A percentile compares a stretch with the other conserved stretches of the same genome.
Evolutionary conservation across 1,140 invertebrate species (phyloP).

Genomic region (Bombus fervidus): DNA sequence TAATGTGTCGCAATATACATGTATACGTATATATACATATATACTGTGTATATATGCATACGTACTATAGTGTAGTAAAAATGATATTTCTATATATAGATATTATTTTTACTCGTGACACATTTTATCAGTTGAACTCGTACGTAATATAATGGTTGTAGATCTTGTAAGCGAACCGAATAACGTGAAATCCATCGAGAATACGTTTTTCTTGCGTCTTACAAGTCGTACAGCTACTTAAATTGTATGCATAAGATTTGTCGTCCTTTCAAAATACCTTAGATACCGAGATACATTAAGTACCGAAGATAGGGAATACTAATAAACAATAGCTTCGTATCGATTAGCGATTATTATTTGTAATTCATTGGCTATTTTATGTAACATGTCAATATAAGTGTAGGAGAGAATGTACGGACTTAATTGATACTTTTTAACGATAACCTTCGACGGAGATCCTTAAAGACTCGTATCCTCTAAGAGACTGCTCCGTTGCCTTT

Average conservation of each 20-base stretch:
- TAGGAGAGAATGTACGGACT: constrained; percentile 69
- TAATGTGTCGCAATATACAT: constrained; percentile 10
- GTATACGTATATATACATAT: too few relatives aligned
- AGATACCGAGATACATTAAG: constrained; percentile 41
- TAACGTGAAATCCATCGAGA: background rate
- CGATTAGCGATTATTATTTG: constrained; percentile 67
- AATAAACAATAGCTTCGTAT: constrained; percentile 62
- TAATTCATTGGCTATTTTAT: constrained; percentile 69
- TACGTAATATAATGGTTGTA: constrained; percentile 8
- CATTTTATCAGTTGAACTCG: constrained; percentile 39
- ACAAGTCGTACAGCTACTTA: background rate
- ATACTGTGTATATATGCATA: too few relatives aligned
- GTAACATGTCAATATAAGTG: constrained; percentile 66
- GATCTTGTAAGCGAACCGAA: constrained; percentile 13
- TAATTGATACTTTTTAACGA: constrained; percentile 64
- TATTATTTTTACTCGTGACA: constrained; percentile 10
- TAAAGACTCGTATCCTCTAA: constrained; percentile 6
- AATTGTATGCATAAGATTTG: constrained; percentile 34
- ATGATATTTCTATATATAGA: too few relatives aligned
- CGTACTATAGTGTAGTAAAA: too few relatives aligned
- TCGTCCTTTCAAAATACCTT: constrained; percentile 43
- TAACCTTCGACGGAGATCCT: constrained; percentile 46
- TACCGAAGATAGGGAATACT: constrained; percentile 47
- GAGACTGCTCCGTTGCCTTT: constrained; percentile 19
- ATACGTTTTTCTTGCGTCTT: background rate